Base-by-base conservation (phyloP, 1,140 invertebrate genomes). In the Brachionus manjavacas region DNA sequence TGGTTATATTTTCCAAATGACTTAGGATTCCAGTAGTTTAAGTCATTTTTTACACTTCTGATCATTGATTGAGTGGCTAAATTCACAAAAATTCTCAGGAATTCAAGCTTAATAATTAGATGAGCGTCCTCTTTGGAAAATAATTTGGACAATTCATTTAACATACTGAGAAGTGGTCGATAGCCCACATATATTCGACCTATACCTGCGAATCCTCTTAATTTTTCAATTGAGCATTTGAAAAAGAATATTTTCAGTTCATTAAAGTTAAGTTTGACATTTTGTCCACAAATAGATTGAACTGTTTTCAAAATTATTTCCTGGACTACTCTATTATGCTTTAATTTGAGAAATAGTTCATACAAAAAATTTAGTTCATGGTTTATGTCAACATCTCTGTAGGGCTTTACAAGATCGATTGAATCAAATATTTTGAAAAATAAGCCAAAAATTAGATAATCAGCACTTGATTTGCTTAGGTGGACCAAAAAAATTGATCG, bases 341-440 rank as follows among this genome's bases (percentile, higher is more conserved):
- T 72, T 20, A 72, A 72, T 39, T 72, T 20, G n/a, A 41, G 31
- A 20, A 72, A 72, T 16, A 39, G 12, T 16, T 72, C 68, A 6
- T 20, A 41, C 8, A 72, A 41, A 72, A 72, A 72, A 72, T 41
- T 41, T 8, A 72, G 16, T 14, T 39, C 66, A 68, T 68, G 9
- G 31, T 72, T 41, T 72, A 41, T 39, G 8, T n/a, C 7, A 9
- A n/a, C 4, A 39, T 72, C 9, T 41, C 35, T 41, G 35, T 20
- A 14, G 8, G 66, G 31, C 14, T 70, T 20, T 2, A 72, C 9
- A 20, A 72, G 35, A 41, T 72, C 68, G 35, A 72, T 72, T 1
- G 68, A 72, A 41, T 72, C 68, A 41, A 72, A 72, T 41, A 72
- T 41, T 72, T 72, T 72, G n/a, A 41, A 72, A 72, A 72, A 72